Percentiles rank a stretch among this genome's conserved stretches.
These are phyloP conservation scores for Sebastes fasciatus DNA, from an alignment of 2,113 vertebrate genomes.

Conservation along the genomic window DNA sequence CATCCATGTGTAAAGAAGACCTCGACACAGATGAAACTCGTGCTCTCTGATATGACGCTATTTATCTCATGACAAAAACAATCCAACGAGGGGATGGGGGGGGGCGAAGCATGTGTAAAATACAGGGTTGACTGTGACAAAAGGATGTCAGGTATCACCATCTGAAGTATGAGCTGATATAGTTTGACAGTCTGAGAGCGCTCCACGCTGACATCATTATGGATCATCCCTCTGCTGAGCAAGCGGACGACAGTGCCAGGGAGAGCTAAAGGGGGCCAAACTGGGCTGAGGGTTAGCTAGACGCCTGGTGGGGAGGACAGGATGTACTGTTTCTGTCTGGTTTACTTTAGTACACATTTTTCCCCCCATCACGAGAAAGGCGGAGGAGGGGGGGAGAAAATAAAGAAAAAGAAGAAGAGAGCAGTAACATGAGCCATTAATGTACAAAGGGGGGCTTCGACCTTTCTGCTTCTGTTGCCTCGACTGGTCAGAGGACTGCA, in stretches of 20 bases:
- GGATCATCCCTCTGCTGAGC: slow-evolving; percentile 47
- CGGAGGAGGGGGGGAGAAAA: not conserved
- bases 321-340: slow-evolving; percentile 48
- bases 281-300: slow-evolving; percentile 28
- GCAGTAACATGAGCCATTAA: slow-evolving; percentile 80
- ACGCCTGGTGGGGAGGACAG: slow-evolving; percentile 40
- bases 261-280: slow-evolving; percentile 16
- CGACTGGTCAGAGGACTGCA: slow-evolving; percentile 43
- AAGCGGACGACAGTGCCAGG: slow-evolving; percentile 28
- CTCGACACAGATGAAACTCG: slow-evolving; percentile 23
- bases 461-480: slow-evolving; percentile 59
- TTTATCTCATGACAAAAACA: slow-evolving; percentile 16
- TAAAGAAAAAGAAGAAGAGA: slow-evolving; percentile 47
- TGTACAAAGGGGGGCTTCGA: slow-evolving; percentile 72
- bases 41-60: slow-evolving; percentile 24
- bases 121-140: slow-evolving; percentile 19
- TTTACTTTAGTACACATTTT: slow-evolving; percentile 61
- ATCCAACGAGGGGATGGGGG: not conserved
- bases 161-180: slow-evolving; percentile 27
- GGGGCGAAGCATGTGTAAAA: slow-evolving; percentile 6
- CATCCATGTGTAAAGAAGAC: not conserved
- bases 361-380: slow-evolving; percentile 21
- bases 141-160: slow-evolving; percentile 24
- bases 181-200: slow-evolving; percentile 21
- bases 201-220: slow-evolving; percentile 31